These are phyloP conservation scores for Dipodomys merriami DNA, from an alignment of 2,113 vertebrate genomes.

Conservation along the genomic window DNA sequence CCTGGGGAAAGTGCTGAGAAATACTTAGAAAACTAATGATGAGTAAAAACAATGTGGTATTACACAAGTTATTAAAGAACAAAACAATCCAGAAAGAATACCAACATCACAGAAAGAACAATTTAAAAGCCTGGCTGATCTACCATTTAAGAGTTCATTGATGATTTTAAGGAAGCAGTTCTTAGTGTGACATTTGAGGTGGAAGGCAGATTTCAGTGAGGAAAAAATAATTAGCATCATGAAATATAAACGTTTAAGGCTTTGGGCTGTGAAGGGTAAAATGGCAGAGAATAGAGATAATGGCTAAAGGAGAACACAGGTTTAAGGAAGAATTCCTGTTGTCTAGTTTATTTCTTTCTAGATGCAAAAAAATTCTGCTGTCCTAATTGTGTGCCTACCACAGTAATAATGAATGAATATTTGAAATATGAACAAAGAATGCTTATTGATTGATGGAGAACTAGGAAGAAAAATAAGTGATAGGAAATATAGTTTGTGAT, in stretches of 20 bases:
- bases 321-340: constrained; percentile 15
- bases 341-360: neutral
- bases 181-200: neutral
- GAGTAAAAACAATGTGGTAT: neutral
- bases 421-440: neutral
- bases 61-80: constrained; percentile 20
- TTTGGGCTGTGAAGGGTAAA: neutral
- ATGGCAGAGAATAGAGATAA: neutral
- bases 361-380: neutral
- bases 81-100: constrained; percentile 22
- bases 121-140: neutral
- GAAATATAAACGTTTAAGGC: neutral
- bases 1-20: neutral
- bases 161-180: neutral
- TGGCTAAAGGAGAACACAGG: neutral
- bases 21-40: neutral
- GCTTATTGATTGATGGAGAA: neutral
- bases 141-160: neutral
- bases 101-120: neutral
- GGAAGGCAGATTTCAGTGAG: neutral
- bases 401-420: neutral
- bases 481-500: neutral
- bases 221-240: neutral
- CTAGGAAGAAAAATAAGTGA: constrained; percentile 6
- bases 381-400: neutral